phyloP scores from a whole-genome alignment of 2,888 invertebrate species.

The Rhagophthalmus giganteus region DNA sequence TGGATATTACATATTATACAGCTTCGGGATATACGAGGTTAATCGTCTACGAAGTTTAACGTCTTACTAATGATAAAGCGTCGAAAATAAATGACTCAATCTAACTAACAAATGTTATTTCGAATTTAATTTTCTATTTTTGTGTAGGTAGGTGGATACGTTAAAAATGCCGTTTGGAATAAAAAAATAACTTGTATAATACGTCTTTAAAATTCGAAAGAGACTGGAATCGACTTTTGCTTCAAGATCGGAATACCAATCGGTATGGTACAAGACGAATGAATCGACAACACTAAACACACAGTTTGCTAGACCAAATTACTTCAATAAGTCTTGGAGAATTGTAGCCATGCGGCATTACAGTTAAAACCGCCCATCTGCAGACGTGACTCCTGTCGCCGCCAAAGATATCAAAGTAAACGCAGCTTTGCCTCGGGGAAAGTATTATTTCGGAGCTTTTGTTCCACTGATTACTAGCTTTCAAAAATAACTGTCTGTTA shows the following conservation, averaged over 20 bases:
- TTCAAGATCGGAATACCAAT: constrained; percentile 11
- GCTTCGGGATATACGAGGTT: background rate
- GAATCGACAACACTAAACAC: constrained; percentile 23
- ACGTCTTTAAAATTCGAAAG: constrained; percentile 9
- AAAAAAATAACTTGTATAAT: no score
- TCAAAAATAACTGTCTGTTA: no score
- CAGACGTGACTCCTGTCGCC: constrained; percentile 20
- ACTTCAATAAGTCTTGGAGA: constrained; percentile 25
- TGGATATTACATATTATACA: constrained; percentile 3
- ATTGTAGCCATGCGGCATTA: constrained; percentile 27
- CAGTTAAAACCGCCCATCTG: constrained; percentile 16
- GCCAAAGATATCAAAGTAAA: constrained; percentile 17
- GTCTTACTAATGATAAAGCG: no score
- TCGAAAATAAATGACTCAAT: no score
- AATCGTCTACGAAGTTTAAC: background rate
- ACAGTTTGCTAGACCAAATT: constrained; percentile 26
- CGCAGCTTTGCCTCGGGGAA: no score
- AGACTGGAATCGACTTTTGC: constrained; percentile 10
- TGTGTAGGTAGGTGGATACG: no score
- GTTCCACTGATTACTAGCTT: no score
- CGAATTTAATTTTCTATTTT: no score
- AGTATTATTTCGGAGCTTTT: no score
- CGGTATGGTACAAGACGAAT: constrained; percentile 17
- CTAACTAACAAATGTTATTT: no score
- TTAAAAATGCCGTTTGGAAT: constrained; percentile 3